These are phyloP conservation scores for roundworm (Caenorhabditis elegans) DNA, from an alignment of 1,140 invertebrate genomes.

Conservation along the genomic window DNA sequence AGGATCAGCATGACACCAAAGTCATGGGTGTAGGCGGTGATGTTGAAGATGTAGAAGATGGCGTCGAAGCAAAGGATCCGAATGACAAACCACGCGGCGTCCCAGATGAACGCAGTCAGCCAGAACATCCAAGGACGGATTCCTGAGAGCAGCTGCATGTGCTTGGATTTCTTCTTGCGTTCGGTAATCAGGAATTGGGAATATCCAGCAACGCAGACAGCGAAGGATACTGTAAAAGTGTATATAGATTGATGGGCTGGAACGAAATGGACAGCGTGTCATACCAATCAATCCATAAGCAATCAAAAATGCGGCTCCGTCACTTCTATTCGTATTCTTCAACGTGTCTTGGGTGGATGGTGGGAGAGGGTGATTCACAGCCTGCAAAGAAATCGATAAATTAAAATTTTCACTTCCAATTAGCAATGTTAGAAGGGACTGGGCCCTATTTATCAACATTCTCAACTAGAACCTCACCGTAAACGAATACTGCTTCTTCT, in stretches of 20 bases:
- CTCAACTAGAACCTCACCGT: background rate
- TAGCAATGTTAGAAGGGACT: too few relatives aligned
- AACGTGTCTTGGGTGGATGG: constrained; percentile 38
- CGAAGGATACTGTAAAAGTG: constrained; percentile 37
- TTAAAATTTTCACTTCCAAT: too few relatives aligned
- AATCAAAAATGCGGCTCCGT: constrained; percentile 34
- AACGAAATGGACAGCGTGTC: background rate
- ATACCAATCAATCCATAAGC: constrained; percentile 38
- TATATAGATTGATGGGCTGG: background rate
- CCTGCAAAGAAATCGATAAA: too few relatives aligned
- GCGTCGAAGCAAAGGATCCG: constrained; percentile 35
- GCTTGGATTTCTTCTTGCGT: constrained; percentile 50
- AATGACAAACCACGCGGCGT: constrained; percentile 31
- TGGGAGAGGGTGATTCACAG: constrained; percentile 48
- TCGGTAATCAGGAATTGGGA: constrained; percentile 49
- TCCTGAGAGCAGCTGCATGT: constrained; percentile 51
- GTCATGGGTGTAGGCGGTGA: constrained; percentile 65
- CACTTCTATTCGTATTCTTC: constrained; percentile 37
- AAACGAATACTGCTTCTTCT: constrained; percentile 6
- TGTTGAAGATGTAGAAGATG: constrained; percentile 39
- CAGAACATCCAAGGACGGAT: constrained; percentile 50
- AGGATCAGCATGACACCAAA: constrained; percentile 25
- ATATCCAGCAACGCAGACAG: constrained; percentile 48
- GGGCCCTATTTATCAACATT: too few relatives aligned
- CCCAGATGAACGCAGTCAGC: constrained; percentile 47